Conservation (phyloP, 2,113 vertebrate species). For the Pseudopodoces humilis region DNA sequence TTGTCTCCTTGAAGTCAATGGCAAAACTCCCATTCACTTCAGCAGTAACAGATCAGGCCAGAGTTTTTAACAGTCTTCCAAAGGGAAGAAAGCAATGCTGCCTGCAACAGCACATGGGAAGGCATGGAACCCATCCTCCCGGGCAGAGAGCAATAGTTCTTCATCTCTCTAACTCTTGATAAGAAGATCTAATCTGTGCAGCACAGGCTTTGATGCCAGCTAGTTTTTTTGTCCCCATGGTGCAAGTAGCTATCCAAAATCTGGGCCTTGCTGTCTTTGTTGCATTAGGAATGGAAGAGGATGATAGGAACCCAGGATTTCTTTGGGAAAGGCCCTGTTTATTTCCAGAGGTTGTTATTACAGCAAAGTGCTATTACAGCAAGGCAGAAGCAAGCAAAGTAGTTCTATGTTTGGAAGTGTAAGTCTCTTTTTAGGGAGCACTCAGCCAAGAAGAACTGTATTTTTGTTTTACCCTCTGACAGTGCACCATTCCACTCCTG, state of each 20-base stretch:
- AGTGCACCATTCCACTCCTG: not conserved
- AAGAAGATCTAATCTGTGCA: slow-evolving; percentile 42
- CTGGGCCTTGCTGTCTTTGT: not conserved
- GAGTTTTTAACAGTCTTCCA: slow-evolving; percentile 1
- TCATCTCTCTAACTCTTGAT: slow-evolving; percentile 21
- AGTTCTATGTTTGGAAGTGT: not conserved
- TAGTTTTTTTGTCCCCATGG: not conserved
- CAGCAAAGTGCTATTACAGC: not conserved
- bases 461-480: not conserved
- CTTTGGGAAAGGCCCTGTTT: not conserved
- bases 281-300: not conserved
- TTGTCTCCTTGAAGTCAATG: slow-evolving; percentile 44
- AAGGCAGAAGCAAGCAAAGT: not conserved
- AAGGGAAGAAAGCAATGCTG: not conserved
- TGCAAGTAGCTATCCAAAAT: not conserved
- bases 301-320: not conserved
- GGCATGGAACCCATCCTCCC: not conserved
- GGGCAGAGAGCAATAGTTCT: not conserved
- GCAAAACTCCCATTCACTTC: slow-evolving; percentile 37
- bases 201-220: not conserved
- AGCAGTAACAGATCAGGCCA: slow-evolving; percentile 3
- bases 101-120: not conserved
- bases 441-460: not conserved
- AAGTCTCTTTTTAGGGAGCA: not conserved
- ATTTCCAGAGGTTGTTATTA: not conserved